Evolutionary conservation across 1,140 invertebrate species (phyloP).

Genomic region (Aleiodes sp.): DNA sequence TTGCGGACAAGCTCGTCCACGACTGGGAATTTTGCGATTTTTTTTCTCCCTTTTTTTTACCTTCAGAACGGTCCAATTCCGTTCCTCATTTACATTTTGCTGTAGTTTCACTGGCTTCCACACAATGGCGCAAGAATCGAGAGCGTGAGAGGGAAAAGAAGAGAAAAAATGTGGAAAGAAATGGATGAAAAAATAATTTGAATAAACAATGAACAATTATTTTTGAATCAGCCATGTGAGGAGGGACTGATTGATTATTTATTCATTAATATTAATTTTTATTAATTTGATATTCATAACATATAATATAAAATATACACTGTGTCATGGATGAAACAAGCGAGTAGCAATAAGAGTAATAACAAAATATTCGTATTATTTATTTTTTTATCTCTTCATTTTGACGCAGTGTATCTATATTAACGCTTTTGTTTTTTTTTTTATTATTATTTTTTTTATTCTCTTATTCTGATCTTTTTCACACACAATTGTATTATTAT

Average conservation of each 20-base stretch:
- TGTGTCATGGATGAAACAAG: conserved; percentile 67
- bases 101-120: not conserved
- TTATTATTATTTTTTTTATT: conserved; percentile 36
- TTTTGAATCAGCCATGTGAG: not conserved
- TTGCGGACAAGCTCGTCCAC: not conserved
- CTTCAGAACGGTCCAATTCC: not conserved
- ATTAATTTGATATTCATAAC: conserved; percentile 12
- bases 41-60: not conserved
- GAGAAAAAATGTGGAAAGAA: no score
- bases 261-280: conserved; percentile 13
- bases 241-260: not conserved
- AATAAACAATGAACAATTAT: no score
- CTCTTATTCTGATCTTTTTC: conserved; percentile 12
- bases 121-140: not conserved
- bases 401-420: conserved; percentile 19
- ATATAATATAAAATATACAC: conserved; percentile 68
- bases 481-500: not conserved
- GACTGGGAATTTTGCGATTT: no score
- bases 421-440: conserved; percentile 21
- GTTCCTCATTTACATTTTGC: not conserved
- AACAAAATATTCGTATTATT: conserved; percentile 66
- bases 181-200: not conserved
- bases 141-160: not conserved
- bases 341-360: conserved; percentile 64
- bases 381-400: conserved; percentile 40